Conservation (phyloP, 2,888 invertebrate genomes). For the Macrosiphum euphorbiae region DNA sequence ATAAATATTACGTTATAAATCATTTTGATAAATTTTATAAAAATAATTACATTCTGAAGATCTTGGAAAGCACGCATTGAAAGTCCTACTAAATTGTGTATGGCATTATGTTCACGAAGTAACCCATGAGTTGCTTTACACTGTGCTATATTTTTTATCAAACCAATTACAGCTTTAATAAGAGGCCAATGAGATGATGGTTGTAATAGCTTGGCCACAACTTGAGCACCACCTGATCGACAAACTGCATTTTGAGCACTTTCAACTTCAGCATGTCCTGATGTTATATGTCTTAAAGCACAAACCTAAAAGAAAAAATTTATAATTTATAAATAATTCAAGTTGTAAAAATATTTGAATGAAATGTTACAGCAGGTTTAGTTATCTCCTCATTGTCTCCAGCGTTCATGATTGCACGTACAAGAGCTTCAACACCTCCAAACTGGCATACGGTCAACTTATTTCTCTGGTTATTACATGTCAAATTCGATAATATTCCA, state of each 20-base stretch:
- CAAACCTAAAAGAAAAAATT: conserved; percentile 75
- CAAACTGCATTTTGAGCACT: conserved; percentile 98
- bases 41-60: conserved; percentile 84
- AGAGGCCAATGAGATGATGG: conserved; percentile 98
- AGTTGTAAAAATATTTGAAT: neutral
- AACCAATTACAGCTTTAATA: conserved; percentile 96
- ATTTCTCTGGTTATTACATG: conserved; percentile 99
- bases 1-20: conserved; percentile 19
- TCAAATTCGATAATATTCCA: conserved; percentile 97
- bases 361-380: conserved; percentile 85
- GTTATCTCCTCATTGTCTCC: conserved; percentile 98
- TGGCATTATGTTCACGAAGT: conserved; percentile 92
- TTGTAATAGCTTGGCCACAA: conserved; percentile 94
- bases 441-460: conserved; percentile 83
- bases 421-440: conserved; percentile 96
- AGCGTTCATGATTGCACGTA: conserved; percentile 92
- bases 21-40: neutral
- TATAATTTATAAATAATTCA: neutral
- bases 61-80: conserved; percentile 95
- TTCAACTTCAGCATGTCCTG: conserved; percentile 95
- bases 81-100: conserved; percentile 92
- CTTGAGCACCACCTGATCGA: conserved; percentile 88
- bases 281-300: conserved; percentile 96
- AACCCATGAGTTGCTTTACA: conserved; percentile 96
- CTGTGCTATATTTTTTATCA: conserved; percentile 96